Evolutionary conservation across 35 echinoderm and acorn worm species (phyloP), one percentile per base, ranked within the genome.

Genomic region (Eucidaris tribuloides): DNA sequence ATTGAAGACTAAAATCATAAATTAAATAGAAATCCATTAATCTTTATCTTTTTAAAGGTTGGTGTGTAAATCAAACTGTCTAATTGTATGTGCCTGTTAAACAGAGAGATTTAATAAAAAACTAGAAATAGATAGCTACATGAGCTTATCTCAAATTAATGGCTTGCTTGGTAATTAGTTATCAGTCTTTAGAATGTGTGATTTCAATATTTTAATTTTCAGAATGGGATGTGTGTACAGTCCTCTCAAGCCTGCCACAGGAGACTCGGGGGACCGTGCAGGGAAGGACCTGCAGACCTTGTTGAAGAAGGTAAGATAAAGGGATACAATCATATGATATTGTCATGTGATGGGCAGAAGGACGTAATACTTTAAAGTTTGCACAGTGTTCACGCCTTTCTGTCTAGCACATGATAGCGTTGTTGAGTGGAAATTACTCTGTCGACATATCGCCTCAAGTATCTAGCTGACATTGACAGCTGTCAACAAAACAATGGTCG

Each of bases 211-310:
- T 15, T 35, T 43, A 14, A 40, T 44, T 44, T 5, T 42, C 40
- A 74, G 68, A 36, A 74, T 74, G 68, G 44, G 68, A 17, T 74
- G 68, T 43, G 24, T 74, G 9, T 74, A 35, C 37, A 74, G 37
- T 74, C 68, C 68, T 40, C 37, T 41, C n/a, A 74, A 9, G 68
- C 18, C 37, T 32, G 20, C 36, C 3, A 74, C 11, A 44, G 68
- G 34, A 44, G 68, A 74, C 1, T 22, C 37, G 18, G 24, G 11
- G 17, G 28, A 74, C 2, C 35, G 7, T 9, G n/a, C 68, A 19
- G 68, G 44, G 3, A 38, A 44, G 41, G 44, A 74, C 23, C 24
- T 74, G 41, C 68, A 74, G 68, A 41, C 36, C 20, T 22, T 74
- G 2, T 40, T 74, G 1, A 43, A 38, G 13, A 74, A 74, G 68